Base-by-base conservation (phyloP, 2,888 invertebrate genomes). In the Philereme vetulata region DNA sequence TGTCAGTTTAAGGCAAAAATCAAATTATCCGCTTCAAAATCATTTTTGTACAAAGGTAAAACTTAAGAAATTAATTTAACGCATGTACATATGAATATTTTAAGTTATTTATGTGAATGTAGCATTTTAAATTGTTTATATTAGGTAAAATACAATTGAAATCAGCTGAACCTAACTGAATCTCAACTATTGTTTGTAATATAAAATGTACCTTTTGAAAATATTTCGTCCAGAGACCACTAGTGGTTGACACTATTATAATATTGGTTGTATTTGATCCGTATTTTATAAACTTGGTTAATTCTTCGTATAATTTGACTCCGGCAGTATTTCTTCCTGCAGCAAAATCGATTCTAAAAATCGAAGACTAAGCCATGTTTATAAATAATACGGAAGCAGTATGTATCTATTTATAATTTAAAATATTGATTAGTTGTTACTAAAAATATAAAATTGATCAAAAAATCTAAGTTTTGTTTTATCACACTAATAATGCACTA, bases 401-500 rank as follows among this genome's bases (percentile, higher is more conserved):
- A 89, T 83, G 84, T 89, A 90, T 83, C 84, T 90, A 90, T 91
- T 90, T 90, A 90, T 90, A 89, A 89, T 86, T 80, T 84, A 87
- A 84, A 88, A 87, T 85, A 88, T 89, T 92, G 91, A 91, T 90
- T 92, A 92, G 90, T 90, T 90, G 92, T 92, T 92, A 92, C 88
- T 89, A 80, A 92, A 92, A 92, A 91, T 89, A 91, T 80, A 89
- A 90, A 91, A 90, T 90, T 82, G 84, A 90, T 89, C 84, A 83
- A 88, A 88, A 76, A 80, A 63, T 51, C 62, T 60, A 56, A 33
- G 10, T 52, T 70, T 77, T 71, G 71, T 77, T 76, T 36, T 74
- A 44, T n/a, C n/a, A n/a, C n/a, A n/a, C n/a, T n/a, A n/a, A n/a
- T n/a, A n/a, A n/a, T n/a, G n/a, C n/a, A n/a, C n/a, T n/a, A n/a